Percentiles rank a stretch among this genome's conserved stretches.
Conservation (phyloP, 2,888 invertebrate species). For the Drosophila subsilvestris region DNA sequence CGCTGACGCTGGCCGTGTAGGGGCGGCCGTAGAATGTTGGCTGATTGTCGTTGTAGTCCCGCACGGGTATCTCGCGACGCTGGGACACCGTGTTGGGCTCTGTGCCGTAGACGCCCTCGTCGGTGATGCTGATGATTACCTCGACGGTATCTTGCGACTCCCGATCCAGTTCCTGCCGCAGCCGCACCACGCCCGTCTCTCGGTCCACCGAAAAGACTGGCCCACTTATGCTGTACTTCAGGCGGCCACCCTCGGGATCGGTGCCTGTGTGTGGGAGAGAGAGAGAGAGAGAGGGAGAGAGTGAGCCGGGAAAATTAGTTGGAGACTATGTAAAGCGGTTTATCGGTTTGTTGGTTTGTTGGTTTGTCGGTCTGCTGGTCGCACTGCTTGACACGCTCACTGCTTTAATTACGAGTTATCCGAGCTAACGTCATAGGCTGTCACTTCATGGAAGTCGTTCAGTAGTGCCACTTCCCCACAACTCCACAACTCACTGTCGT, state of each 20-base stretch:
- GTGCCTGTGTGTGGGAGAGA: slow-evolving; percentile 84
- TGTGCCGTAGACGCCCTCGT: slow-evolving; percentile 88
- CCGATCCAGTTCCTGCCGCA: slow-evolving; percentile 89
- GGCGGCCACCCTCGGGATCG: slow-evolving; percentile 90
- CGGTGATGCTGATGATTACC: slow-evolving; percentile 92
- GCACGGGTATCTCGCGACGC: slow-evolving; percentile 90
- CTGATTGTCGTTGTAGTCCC: slow-evolving; percentile 92
- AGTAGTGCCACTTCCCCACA: slow-evolving; percentile 28
- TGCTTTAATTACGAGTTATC: slow-evolving; percentile 69
- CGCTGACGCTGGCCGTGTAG: slow-evolving; percentile 89
- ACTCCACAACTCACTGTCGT: not conserved
- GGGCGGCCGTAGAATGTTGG: slow-evolving; percentile 90
- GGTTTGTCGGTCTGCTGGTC: slow-evolving; percentile 27
- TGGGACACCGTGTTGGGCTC: slow-evolving; percentile 92
- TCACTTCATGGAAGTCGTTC: slow-evolving; percentile 51
- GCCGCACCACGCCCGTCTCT: slow-evolving; percentile 89
- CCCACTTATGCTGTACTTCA: slow-evolving; percentile 92
- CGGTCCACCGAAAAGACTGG: slow-evolving; percentile 92
- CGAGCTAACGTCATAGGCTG: slow-evolving; percentile 62
- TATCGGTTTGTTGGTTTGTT: slow-evolving; percentile 57
- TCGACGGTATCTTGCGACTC: slow-evolving; percentile 89
- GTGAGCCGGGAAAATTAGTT: slow-evolving; percentile 57
- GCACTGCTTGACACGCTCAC: slow-evolving; percentile 62
- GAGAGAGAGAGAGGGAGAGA: slow-evolving; percentile 13
- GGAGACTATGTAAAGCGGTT: slow-evolving; percentile 43